These are phyloP conservation scores for Parasteatoda tepidariorum DNA, from an alignment of 1,140 invertebrate species.

Conservation along the genomic window DNA sequence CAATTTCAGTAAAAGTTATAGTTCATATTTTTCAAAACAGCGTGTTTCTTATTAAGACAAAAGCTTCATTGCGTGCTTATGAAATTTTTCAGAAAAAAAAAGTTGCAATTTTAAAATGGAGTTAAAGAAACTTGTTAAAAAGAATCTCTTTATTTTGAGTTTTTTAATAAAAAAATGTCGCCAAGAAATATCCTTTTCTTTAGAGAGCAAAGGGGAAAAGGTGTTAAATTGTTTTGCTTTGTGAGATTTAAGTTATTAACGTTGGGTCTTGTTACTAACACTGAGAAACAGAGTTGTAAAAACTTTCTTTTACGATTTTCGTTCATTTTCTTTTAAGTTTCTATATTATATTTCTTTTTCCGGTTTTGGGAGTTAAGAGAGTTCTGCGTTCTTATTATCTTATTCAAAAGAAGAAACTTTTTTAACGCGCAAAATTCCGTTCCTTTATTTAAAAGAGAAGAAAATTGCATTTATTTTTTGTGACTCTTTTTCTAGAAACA, in stretches of 20 bases:
- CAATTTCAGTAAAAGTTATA: no score
- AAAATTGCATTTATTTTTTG: constrained; percentile 12
- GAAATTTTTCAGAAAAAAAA: background rate
- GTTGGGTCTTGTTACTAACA: constrained; percentile 7
- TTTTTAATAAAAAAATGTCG: background rate
- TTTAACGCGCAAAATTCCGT: constrained; percentile 15
- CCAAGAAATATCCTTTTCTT: constrained; percentile 15
- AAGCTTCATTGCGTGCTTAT: background rate
- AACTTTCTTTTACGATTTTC: constrained; percentile 42
- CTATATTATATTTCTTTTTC: constrained; percentile 37
- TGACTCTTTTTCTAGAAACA: background rate
- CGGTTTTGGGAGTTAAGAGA: constrained; percentile 2
- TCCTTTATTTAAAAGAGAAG: background rate
- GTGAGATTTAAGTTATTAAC: constrained; percentile 58
- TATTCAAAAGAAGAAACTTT: background rate
- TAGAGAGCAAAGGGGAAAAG: constrained; percentile 10
- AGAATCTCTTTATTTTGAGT: constrained; percentile 11
- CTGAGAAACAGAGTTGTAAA: constrained; percentile 29
- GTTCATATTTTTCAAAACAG: no score
- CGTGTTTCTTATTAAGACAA: no score
- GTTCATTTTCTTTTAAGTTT: background rate
- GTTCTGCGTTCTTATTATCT: background rate
- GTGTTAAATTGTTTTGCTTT: constrained; percentile 55
- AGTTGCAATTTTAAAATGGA: background rate
- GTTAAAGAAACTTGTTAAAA: constrained; percentile 51